Base-by-base conservation (phyloP, 2,113 vertebrate genomes). In the Scopus umbretta region DNA sequence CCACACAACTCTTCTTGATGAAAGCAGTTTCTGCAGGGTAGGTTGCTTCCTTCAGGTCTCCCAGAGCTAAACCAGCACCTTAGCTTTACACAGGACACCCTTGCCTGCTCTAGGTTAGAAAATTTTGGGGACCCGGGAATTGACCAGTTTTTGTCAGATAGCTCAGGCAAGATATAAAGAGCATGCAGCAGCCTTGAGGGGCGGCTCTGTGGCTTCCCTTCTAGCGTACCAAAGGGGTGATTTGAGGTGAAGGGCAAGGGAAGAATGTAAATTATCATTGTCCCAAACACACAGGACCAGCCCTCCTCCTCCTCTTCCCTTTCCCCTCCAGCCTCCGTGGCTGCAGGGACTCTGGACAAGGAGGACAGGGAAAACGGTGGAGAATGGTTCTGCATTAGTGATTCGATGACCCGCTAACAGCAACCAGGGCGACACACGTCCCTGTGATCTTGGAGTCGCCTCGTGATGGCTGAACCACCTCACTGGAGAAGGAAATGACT, bases 401-500 rank as follows among this genome's bases (percentile, higher is more conserved):
- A 22, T 43, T 55, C 0, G 0, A 30, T 59, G 88, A 71, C 9
- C 10, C 2, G 6, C 38, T 16, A 38, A 30, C 43, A 75, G 65
- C 16, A 76, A 6, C 21, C 65, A 56, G 83, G 83, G 40, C 56
- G 13, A 9, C 86, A 61, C 59, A 81, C 16, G 43, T 38, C 84
- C 94, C 89, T 94, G 84, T 95, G 94, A 91, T 42, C 65, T 49
- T 0, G 1, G 84, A 68, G 81, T 80, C 5, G n/a, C 66, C 94
- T 89, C 66, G 36, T 95, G 95, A 90, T 50, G 38, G 67, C 92
- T 94, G 91, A 90, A 89, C n/a, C 82, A 87, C 91, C 91, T 95
- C 73, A 0, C 34, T 70, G 81, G 55, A 62, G 88, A n/a, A 91
- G 94, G 97, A 96, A 95, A 27, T 97, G 94, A 96, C 71, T 97